Conservation (phyloP, 2,888 invertebrate genomes). For the Odontothrips loti region DNA sequence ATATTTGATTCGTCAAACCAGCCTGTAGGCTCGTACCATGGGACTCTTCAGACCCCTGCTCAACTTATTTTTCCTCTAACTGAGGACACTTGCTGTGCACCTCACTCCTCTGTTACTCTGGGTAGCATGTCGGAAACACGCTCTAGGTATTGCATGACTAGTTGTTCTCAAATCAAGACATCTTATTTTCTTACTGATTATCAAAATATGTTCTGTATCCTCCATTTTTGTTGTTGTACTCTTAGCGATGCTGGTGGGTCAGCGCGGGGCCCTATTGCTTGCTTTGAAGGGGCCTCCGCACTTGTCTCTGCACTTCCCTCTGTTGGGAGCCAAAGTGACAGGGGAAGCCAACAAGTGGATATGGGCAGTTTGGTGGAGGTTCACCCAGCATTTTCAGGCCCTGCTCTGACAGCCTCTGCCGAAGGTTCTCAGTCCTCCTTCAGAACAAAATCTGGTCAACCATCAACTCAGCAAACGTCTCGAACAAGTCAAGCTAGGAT, state of each 20-base stretch:
- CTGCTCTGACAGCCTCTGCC: background rate
- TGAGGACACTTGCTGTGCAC: constrained; percentile 4
- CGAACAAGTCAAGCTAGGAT: background rate
- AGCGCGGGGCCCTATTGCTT: background rate
- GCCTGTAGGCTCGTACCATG: background rate
- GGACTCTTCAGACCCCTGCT: background rate
- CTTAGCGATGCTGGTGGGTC: background rate
- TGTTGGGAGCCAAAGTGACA: background rate
- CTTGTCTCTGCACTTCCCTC: background rate
- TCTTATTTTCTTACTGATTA: no score
- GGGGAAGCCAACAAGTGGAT: background rate
- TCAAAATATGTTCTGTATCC: background rate
- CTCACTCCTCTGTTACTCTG: constrained; percentile 1
- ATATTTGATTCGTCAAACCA: background rate
- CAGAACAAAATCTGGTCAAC: background rate
- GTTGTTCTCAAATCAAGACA: background rate
- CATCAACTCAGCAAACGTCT: background rate
- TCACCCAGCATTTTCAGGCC: background rate
- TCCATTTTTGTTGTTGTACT: background rate
- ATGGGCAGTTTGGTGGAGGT: background rate
- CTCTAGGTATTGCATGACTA: background rate
- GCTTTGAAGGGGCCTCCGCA: background rate
- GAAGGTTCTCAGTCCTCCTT: background rate
- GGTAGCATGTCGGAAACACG: constrained; percentile 10
- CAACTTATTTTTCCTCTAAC: background rate